Base-by-base conservation (phyloP, 2,888 invertebrate species). In the Drosophila rubida region DNA sequence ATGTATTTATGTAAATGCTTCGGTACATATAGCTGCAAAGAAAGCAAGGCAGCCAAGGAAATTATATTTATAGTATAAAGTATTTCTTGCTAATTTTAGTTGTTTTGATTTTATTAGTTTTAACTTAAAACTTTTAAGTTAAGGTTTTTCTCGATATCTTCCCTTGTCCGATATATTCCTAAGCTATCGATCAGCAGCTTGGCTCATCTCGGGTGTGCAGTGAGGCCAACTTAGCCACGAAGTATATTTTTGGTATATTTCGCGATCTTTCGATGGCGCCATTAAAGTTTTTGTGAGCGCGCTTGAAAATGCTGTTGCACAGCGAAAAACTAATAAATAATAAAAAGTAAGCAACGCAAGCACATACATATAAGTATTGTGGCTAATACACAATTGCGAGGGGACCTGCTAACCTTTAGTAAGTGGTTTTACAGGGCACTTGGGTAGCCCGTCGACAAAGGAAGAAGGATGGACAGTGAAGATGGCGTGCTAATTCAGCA, bases 401-500 rank as follows among this genome's bases (percentile, higher is more conserved):
- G 50, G 25, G 32, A 50, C 6, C 6, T 32, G 13, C 45, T 27
- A 41, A 42, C 41, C 44, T 30, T 53, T 37, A 22, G 37, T 53
- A 61, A 54, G 50, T 63, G 37, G 35, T 50, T 72, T 55, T 55
- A 57, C 27, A 23, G 55, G 19, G n/a, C 50, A 46, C 64, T 30
- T 50, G 48, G 53, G 13, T 44, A 3, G 1, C 11, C 8, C 23
- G 22, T 30, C 32, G 41, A 14, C 32, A n/a, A 32, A 51, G 59
- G 32, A 16, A 37, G 59, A 32, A 51, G 59, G 39, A 16, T 41
- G 59, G 51, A 53, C 51, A 57, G 8, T 37, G 25, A 23, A 53
- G 25, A 46, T 50, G 35, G 55, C 50, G 44, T 59, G 74, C 61
- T 61, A 62, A 71, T 76, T 66, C 74, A 62, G 72, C 74, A 59